Evolutionary conservation across 2,797 vertebrate genomes (phyloP).

Genomic region (Carduelis carduelis): DNA sequence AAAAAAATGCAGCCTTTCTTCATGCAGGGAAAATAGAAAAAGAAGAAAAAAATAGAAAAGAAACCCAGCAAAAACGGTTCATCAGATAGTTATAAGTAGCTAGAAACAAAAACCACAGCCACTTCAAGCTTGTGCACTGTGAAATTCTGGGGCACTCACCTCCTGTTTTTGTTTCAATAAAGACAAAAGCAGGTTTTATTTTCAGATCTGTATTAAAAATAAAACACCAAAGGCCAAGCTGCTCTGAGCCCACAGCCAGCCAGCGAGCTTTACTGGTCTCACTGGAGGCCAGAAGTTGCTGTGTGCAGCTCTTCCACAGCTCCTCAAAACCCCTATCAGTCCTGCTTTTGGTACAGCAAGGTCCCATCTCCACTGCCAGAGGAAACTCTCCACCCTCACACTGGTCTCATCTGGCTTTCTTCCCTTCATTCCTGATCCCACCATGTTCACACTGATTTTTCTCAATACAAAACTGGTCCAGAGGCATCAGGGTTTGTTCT

Average conservation of each 20-base stretch:
- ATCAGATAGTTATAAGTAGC: not conserved
- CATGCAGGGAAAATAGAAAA: not conserved
- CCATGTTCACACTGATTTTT: not conserved
- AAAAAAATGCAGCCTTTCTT: not conserved
- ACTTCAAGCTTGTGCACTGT: not conserved
- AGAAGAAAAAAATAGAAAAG: not conserved
- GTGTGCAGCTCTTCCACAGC: not conserved
- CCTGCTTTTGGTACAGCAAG: not conserved
- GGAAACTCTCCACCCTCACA: not conserved
- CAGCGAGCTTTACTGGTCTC: not conserved
- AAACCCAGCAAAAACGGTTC: not conserved
- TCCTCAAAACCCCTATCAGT: not conserved
- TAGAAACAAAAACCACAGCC: constrained; percentile 45
- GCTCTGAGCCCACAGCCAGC: not conserved
- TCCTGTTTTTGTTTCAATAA: constrained; percentile 7
- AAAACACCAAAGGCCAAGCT: not conserved
- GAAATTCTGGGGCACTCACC: not conserved
- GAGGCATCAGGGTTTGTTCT: not conserved
- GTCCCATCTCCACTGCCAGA: not conserved
- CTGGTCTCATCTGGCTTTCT: not conserved
- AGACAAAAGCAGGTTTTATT: not conserved
- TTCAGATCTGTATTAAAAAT: not conserved
- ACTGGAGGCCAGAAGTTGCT: not conserved
- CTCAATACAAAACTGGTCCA: not conserved
- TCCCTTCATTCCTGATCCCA: not conserved